phyloP scores from a whole-genome alignment of 2,888 invertebrate species.

The Frankliniella intonsa region DNA sequence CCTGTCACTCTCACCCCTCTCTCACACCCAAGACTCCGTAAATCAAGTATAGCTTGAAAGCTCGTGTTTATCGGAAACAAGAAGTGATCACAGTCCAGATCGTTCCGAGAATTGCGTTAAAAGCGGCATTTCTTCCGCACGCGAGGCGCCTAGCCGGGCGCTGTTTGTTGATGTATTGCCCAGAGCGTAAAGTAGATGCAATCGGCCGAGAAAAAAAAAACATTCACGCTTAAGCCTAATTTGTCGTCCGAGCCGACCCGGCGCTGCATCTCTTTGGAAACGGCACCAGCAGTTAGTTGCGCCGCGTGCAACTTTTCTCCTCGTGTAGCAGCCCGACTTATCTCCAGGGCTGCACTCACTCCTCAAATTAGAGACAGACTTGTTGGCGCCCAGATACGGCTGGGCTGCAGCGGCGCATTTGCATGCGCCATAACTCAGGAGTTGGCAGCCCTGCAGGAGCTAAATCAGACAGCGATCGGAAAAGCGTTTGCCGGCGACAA shows the following conservation, averaged over 20 bases:
- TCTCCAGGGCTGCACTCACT: constrained; percentile 9
- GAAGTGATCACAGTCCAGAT: not conserved
- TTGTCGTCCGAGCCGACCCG: too few species aligned
- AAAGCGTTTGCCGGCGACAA: not conserved
- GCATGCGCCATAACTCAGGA: constrained; percentile 13
- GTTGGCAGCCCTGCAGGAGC: constrained; percentile 11
- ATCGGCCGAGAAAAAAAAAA: too few species aligned
- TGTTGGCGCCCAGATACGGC: not conserved
- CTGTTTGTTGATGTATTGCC: not conserved
- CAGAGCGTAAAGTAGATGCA: not conserved
- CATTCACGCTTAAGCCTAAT: too few species aligned
- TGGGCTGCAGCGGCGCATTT: not conserved
- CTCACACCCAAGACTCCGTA: too few species aligned
- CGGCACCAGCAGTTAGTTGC: too few species aligned
- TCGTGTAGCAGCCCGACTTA: not conserved
- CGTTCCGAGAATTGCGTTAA: not conserved
- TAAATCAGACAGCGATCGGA: not conserved
- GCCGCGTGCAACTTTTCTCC: not conserved
- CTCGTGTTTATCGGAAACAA: too few species aligned
- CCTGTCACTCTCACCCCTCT: too few species aligned
- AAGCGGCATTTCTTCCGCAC: not conserved
- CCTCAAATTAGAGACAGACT: not conserved
- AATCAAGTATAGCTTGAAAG: too few species aligned
- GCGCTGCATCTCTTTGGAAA: too few species aligned
- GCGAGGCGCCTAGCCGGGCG: not conserved